Base-by-base conservation (phyloP, 2,888 invertebrate species). In the Aquatica leii region DNA sequence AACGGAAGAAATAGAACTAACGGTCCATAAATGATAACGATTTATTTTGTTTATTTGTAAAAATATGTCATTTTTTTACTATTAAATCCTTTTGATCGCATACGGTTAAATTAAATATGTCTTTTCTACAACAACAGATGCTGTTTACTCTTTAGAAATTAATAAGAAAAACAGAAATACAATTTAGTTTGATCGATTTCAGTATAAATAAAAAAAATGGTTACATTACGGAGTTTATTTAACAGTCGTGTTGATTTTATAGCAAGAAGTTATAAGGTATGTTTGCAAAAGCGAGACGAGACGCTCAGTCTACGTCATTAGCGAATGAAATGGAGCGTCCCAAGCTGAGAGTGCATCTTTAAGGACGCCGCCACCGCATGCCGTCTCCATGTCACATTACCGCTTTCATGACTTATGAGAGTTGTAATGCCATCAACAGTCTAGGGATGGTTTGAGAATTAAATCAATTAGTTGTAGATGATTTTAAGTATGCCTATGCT, bases 231-330 rank as follows among this genome's bases (percentile, higher is more conserved):
- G 3, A 18, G 46, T 46, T 2, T 46, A 18, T 20, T 46, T 18
- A 18, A 46, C 18, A 46, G n/a, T n/a, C 34, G 35, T 35, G 37
- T 52, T 52, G 18, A 52, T 18, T 11, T 51, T 41, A 40, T 35
- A 37, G 31, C 46, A 59, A 59, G 21, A 43, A 35, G 37, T 60
- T 54, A 62, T 58, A 65, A 64, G 55, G 61, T 67, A 46, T 66
- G 67, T 66, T 62, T 62, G 66, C 68, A 65, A 62, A 58, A 66
- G 66, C 69, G 66, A 73, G 69, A 71, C 73, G 73, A 76, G 76
- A 76, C 76, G 73, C 65, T 69, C 75, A 76, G 77, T 77, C 78
- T 77, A 79, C 75, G 73, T 79, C 78, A 79, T 79, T 79, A 79
- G 72, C 75, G 75, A 69, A 69, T 74, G 77, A 75, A 79, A 79